phyloP scores from a whole-genome alignment of 1,140 invertebrate genomes.

The Asbolus verrucosus region DNA sequence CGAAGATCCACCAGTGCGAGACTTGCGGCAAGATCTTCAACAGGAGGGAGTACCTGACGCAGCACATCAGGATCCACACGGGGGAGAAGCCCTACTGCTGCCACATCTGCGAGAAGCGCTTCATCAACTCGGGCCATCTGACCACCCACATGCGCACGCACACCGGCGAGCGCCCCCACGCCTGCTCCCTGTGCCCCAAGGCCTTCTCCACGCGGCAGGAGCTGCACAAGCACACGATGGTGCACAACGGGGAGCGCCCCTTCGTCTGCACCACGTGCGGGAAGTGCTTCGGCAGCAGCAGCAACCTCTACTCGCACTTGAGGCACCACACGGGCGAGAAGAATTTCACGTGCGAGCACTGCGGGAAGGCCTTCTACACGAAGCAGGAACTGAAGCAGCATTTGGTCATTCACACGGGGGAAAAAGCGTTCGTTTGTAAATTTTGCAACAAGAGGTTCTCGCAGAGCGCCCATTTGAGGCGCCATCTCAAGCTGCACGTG shows the following conservation, averaged over 20 bases:
- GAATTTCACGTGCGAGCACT: slow-evolving; percentile 71
- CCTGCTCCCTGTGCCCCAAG: slow-evolving; percentile 52
- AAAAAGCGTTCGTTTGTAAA: slow-evolving; percentile 59
- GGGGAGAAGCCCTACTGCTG: slow-evolving; percentile 55
- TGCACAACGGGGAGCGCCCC: slow-evolving; percentile 64
- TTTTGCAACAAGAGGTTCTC: slow-evolving; percentile 59
- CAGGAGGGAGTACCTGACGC: slow-evolving; percentile 52
- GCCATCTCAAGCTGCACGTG: slow-evolving; percentile 51
- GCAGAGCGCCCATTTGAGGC: slow-evolving; percentile 58
- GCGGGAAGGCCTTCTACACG: slow-evolving; percentile 64
- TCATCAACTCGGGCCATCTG: slow-evolving; percentile 53
- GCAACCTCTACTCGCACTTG: slow-evolving; percentile 67
- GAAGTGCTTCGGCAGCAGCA: slow-evolving; percentile 70
- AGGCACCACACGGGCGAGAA: slow-evolving; percentile 77
- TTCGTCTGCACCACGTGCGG: slow-evolving; percentile 66
- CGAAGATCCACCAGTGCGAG: slow-evolving; percentile 53
- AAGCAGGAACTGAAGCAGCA: slow-evolving; percentile 61
- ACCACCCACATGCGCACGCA: slow-evolving; percentile 66
- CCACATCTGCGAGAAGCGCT: slow-evolving; percentile 54
- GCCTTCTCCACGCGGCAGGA: slow-evolving; percentile 51
- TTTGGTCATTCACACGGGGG: slow-evolving; percentile 57
- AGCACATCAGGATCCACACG: slow-evolving; percentile 55
- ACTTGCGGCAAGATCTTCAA: slow-evolving; percentile 55
- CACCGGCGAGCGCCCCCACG: slow-evolving; percentile 61
- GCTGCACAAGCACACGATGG: slow-evolving; percentile 54